Evolutionary conservation across 2,888 invertebrate genomes (phyloP), one percentile per base, ranked within the genome.

Genomic region (Andrena chrysosceles): DNA sequence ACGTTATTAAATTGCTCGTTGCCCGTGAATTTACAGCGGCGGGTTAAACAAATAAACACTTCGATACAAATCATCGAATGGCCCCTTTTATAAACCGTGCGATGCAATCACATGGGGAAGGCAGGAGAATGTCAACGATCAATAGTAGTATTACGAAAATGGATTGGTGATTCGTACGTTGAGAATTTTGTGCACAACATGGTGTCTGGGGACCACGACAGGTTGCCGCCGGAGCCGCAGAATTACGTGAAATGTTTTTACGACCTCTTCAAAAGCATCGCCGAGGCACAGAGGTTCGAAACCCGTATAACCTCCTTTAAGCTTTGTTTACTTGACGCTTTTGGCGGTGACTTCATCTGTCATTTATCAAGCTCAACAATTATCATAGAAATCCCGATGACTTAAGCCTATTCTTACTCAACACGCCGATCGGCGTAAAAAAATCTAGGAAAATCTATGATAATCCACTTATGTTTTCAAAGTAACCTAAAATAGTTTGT

Each of bases 241-340:
- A 93, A 93, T 86, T 94, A 94, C 76, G 94, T 93, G 74, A 93
- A 93, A 91, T 93, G 93, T 89, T 95, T 95, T 85, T 94, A 94
- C 84, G 94, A 94, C 81, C 92, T 94, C 70, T 95, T 94, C 89
- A 94, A 94, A 90, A 93, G 92, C 87, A 90, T 93, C 84, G 93
- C 94, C 80, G 94, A 94, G 85, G 93, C 93, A 68, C 94, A 94
- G 88, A 94, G 94, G 94, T 94, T 91, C 83, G 89, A 87, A 75
- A 85, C 72, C 56, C 56, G 66, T 91, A 90, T 93, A 93, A 93
- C 92, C 92, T 93, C 91, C 86, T 76, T 79, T 52, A 77, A 81
- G 82, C 85, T 90, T 92, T 91, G 91, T 93, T 93, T 92, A 93
- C 92, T 84, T 85, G 88, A 82, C 75, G 80, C 82, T 89, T 85